A percentile compares a stretch with the other conserved stretches of the same genome.
These are phyloP conservation scores for Drosophila nebulosa DNA, from an alignment of 1,140 invertebrate species.

Conservation along the genomic window DNA sequence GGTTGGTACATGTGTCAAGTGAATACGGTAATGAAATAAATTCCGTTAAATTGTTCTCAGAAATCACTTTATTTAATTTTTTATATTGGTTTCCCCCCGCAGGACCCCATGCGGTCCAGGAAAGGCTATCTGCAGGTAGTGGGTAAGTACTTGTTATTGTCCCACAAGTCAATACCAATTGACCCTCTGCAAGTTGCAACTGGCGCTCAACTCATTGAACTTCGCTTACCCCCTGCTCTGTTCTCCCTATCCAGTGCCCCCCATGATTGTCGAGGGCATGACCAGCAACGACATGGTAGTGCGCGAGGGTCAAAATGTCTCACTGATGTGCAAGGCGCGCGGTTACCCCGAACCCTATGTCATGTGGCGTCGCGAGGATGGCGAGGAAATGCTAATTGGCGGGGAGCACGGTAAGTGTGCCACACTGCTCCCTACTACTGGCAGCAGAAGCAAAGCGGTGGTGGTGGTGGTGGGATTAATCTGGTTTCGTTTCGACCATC, in stretches of 20 bases:
- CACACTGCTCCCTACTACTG: slow-evolving; percentile 6
- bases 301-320: slow-evolving; percentile 92
- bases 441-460: neutral
- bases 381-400: slow-evolving; percentile 92
- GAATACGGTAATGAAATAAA: slow-evolving; percentile 74
- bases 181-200: slow-evolving; percentile 6
- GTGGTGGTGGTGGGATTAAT: slow-evolving; percentile 28
- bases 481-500: neutral
- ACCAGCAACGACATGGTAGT: slow-evolving; percentile 94
- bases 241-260: slow-evolving; percentile 85
- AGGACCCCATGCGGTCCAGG: slow-evolving; percentile 90
- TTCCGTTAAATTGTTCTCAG: neutral
- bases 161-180: slow-evolving; percentile 7
- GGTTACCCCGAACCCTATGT: slow-evolving; percentile 95
- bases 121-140: slow-evolving; percentile 94
- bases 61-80: slow-evolving; percentile 3
- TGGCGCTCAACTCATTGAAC: slow-evolving; percentile 23
- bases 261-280: slow-evolving; percentile 91
- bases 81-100: neutral
- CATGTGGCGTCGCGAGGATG: slow-evolving; percentile 94
- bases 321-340: slow-evolving; percentile 91
- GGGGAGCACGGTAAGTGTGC: slow-evolving; percentile 87
- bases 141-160: slow-evolving; percentile 83
- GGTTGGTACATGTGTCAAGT: slow-evolving; percentile 85
- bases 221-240: neutral